Evolutionary conservation across 1,140 invertebrate species (phyloP), one percentile per base, ranked within the genome.

Genomic region (Drosophila suzukii): DNA sequence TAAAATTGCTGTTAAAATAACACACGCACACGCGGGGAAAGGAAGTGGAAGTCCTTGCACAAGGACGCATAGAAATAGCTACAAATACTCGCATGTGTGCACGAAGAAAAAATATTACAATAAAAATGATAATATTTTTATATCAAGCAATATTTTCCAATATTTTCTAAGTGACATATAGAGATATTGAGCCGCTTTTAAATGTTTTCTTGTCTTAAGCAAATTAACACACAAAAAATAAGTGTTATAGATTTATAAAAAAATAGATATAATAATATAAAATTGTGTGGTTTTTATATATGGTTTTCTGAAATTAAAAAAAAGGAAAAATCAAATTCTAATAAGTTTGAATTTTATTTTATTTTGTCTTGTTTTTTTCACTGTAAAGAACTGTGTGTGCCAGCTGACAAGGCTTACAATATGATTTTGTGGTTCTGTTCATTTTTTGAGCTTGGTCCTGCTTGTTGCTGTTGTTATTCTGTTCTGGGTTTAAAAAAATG

Each of bases 1-100:
- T 88, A 88, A 88, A 88, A 89, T 89, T 88, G 83, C 84, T 89
- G 83, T 89, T 88, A 89, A 83, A 88, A 88, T 89, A 89, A 89
- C 79, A 89, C 78, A 81, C 82, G 82, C 82, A 80, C 71, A 85
- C 6, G 38, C 12, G 36, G 10, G 65, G 39, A 12, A 7, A 38
- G 65, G 60, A 61, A 55, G 38, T 41, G 73, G 73, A 66, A 62
- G 53, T 54, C 59, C 74, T 75, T 54, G 78, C 78, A 63, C 83
- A 82, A 85, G 82, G 74, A 82, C 78, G 78, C 61, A 76, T 77
- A 77, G 74, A 76, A 77, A 70, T 51, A 67, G 43, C 68, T 53
- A 43, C 58, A 59, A 57, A 78, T 72, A 81, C 76, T 58, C 44
- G n/a, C 41, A 50, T 44, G 39, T 15, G n/a, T 27, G 20, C 27